Conservation (phyloP, 2,113 vertebrate genomes). For the Hiodon alosoides region DNA sequence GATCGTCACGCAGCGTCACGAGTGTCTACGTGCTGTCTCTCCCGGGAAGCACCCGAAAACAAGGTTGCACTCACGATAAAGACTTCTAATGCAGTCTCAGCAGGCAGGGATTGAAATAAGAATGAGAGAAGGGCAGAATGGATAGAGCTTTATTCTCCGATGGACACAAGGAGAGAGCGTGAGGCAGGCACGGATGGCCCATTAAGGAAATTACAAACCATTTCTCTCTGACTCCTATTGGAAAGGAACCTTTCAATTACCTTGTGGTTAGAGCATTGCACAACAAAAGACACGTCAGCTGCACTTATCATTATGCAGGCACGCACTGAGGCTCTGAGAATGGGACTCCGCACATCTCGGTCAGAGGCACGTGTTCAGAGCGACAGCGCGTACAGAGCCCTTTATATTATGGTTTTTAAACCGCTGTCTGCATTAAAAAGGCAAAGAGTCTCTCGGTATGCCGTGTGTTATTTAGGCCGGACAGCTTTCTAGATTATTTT, state of each 20-base stretch:
- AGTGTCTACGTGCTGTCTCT: not conserved
- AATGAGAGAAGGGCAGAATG: slow-evolving; percentile 9
- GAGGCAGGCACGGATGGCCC: slow-evolving; percentile 28
- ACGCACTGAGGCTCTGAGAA: slow-evolving; percentile 36
- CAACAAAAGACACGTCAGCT: slow-evolving; percentile 39
- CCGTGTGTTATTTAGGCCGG: not conserved
- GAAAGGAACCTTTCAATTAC: slow-evolving; percentile 63
- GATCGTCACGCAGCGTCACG: not conserved
- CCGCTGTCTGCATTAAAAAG: not conserved
- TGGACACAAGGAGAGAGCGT: not conserved
- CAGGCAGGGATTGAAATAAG: not conserved
- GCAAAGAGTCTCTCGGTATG: not conserved
- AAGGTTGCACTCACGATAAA: not conserved
- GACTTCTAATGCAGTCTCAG: not conserved
- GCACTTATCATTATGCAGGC: slow-evolving; percentile 39
- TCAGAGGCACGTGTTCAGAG: slow-evolving; percentile 6
- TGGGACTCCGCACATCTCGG: slow-evolving; percentile 31
- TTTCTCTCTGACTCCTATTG: slow-evolving; percentile 62
- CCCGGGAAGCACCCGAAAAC: not conserved
- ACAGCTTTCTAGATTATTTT: too few relatives aligned
- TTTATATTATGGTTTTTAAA: slow-evolving; percentile 1
- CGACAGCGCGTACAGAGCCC: not conserved
- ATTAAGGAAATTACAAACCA: slow-evolving; percentile 62
- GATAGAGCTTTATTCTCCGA: not conserved
- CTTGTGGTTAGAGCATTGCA: slow-evolving; percentile 39